Evolutionary conservation across 2,113 vertebrate species (phyloP), one percentile per base, ranked within the genome.

Genomic region (Cisticola juncidis): DNA sequence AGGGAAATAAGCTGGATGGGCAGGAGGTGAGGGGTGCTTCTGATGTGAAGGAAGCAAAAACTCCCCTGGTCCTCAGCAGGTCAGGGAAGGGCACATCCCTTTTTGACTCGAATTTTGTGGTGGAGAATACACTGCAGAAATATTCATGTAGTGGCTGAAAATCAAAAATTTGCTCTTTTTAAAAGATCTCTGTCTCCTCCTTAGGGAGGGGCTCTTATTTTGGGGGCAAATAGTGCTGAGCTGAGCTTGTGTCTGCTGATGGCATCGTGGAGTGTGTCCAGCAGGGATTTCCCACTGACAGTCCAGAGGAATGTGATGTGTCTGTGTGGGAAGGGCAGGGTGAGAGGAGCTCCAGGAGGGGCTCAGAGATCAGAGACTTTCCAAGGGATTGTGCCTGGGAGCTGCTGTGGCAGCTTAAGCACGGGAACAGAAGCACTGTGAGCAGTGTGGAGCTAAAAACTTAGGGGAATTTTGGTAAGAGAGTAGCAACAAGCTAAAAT

Each of bases 211-310:
- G 4, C 38, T 70, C 44, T 62, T 79, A 40, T 71, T 88, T 74
- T 22, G 5, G 38, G n/a, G 64, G 31, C 12, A 57, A 80, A 8
- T 4, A 29, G 35, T 31, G 72, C 81, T 60, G 81, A 70, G 26
- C 70, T 85, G 50, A 74, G 60, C 66, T 61, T 28, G 23, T 65
- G 73, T 23, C 44, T 72, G 44, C 26, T 68, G 0, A 0, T 35
- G 78, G 56, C 82, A 24, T 9, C 0, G 0, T 8, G 1, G 23
- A 58, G 29, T 1, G 1, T 5, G 31, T 25, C 58, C 9, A 2
- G 53, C 3, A 9, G 58, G 14, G 64, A 45, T 44, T 76, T 68
- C 60, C 81, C 53, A 16, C 38, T 17, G 64, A 12, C 16, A 31
- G 23, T 26, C 56, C 68, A 15, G 57, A 25, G 16, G 33, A 68